Base-by-base conservation (phyloP, 2,113 vertebrate species). In the Desmodus rotundus region DNA sequence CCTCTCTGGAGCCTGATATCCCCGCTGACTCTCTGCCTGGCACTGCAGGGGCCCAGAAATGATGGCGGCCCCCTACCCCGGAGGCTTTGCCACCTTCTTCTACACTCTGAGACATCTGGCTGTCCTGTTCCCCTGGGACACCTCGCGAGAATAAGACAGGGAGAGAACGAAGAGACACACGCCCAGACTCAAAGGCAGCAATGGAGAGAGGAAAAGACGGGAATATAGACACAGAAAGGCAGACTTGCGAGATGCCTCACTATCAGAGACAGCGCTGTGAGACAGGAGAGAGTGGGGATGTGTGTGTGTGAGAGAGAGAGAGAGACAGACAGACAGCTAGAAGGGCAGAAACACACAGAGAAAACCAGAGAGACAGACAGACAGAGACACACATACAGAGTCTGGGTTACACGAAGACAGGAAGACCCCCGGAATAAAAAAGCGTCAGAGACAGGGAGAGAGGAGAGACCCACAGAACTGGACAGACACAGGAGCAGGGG, bases 401-500 rank as follows among this genome's bases (percentile, higher is more conserved):
- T 63, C 61, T 31, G 13, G 58, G 61, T 31, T 63, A 36, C 52
- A 43, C 16, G 45, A 38, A 43, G 20, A 65, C 28, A 77, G 17
- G 82, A 41, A 43, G 10, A 47, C 4, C 74, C 28, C 56, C 17
- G 56, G 56, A 31, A 63, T 16, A 28, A 89, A n/a, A 80, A 15
- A 65, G 41, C 43, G 17, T 22, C 54, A 13, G 77, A 78, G 43
- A 38, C 2, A 19, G 12, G 31, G 50, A 73, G 54, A 45, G n/a
- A 33, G 36, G 50, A 73, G 54, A 45, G n/a, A 33, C 67, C 61
- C 15, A n/a, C 10, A 50, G 45, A n/a, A 45, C 8, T n/a, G 5
- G 43, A 14, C 8, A 13, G 45, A 17, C 3, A 22, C 0, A 4
- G 70, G 61, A 2, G 12, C 19, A 1, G 61, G 31, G 67, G 20